Conservation (phyloP, 2,797 vertebrate species). For the Streptopelia turtur region DNA sequence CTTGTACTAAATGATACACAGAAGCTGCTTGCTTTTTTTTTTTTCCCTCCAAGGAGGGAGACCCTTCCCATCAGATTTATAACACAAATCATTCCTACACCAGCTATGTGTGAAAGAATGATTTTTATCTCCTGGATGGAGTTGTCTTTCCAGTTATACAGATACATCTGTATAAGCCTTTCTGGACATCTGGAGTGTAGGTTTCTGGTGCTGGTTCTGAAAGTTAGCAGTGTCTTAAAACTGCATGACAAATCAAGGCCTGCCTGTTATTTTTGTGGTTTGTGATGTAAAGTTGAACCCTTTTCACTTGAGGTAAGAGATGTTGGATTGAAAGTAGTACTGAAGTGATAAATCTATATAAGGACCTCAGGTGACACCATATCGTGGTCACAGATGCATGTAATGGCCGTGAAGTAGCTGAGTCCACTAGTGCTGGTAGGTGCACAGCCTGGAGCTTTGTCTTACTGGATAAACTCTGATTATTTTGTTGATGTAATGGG, state of each 20-base stretch:
- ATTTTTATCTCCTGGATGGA: background rate
- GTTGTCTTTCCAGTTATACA: background rate
- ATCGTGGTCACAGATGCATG: background rate
- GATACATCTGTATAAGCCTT: background rate
- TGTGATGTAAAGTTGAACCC: background rate
- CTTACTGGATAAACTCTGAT: background rate
- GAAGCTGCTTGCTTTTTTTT: background rate
- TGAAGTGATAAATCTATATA: background rate
- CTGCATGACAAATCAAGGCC: background rate
- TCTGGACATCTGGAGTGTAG: background rate
- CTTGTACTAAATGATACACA: background rate
- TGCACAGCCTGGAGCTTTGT: background rate
- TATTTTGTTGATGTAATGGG: background rate
- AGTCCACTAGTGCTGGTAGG: background rate
- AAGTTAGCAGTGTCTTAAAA: background rate
- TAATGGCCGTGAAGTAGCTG: background rate
- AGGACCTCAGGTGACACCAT: background rate
- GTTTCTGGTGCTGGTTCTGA: background rate
- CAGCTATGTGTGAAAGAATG: background rate
- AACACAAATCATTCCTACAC: background rate
- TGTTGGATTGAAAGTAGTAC: background rate
- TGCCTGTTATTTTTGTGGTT: background rate
- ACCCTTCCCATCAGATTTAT: background rate
- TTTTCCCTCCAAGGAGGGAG: background rate
- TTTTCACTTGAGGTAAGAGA: background rate